Evolutionary conservation across 2,888 invertebrate species (phyloP), one percentile per base, ranked within the genome.

Genomic region (Quadriops clusia): DNA sequence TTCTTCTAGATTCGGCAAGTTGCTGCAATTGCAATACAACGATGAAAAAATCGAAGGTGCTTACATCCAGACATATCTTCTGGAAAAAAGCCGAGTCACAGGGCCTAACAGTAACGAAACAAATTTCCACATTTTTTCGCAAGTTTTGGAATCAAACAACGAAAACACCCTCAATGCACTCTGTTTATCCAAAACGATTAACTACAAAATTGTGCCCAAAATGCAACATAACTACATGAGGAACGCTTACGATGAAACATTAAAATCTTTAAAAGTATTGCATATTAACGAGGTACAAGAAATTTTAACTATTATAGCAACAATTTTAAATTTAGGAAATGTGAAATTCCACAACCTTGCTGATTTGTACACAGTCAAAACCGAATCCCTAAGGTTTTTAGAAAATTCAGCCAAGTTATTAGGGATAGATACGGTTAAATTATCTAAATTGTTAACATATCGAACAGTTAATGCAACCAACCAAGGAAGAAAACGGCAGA

Each of bases 41-140:
- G 40, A 47, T 17, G 49, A 46, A 7, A 33, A 36, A 9, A 45
- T 62, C 23, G 45, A 41, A 3, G 62, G 60, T 2, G 59, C 60
- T 10, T 50, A 46, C 20, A 51, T 63, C 29, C 42, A 54, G 29
- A 60, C 60, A 0, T 63, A 56, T 30, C 45, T 63, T 5, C 40
- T 63, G 28, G 63, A 63, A 40, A 58, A 60, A 41, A 56, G 56
- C 3, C 45, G 62, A 36, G 62, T 62, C 5, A 53, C 58, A 1
- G 50, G 50, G 4, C 51, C 49, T 5, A 47, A 51, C 36, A 25
- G 18, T 6, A 41, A 37, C 14, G 49, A 49, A 36, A 43, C 45
- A 9, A 62, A 63, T 40, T 63, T 61, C 39, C 58, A 61, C 30
- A 61, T 63, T 30, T 62, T 63, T 39, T 46, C 51, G 39, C 62